Percentiles rank a stretch among this genome's conserved stretches.
Conservation (phyloP, 2,888 invertebrate genomes). For the Acrobasis suavella region DNA sequence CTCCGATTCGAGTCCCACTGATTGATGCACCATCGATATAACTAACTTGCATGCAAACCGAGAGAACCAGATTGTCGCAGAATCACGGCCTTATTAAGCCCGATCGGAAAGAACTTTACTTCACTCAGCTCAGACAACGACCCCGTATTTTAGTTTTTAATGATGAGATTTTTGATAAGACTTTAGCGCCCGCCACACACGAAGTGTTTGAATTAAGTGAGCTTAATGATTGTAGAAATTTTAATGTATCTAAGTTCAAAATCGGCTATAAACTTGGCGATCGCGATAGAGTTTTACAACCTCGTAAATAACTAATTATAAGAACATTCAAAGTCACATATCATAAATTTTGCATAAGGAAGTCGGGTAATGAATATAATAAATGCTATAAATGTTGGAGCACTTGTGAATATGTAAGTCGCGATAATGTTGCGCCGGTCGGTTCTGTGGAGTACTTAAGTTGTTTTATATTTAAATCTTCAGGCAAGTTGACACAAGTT, state of each 20-base stretch:
- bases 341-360: constrained; percentile 17
- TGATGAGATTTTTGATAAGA: constrained; percentile 59
- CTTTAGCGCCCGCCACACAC: constrained; percentile 53
- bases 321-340: constrained; percentile 4
- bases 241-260: constrained; percentile 28
- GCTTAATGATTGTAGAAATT: constrained; percentile 28
- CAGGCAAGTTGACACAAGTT: constrained; percentile 60
- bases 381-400: constrained; percentile 19
- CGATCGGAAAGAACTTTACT: constrained; percentile 29
- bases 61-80: constrained; percentile 34
- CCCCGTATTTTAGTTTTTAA: constrained; percentile 54
- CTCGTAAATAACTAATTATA: constrained; percentile 21
- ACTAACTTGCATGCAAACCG: constrained; percentile 50
- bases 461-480: constrained; percentile 73
- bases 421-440: constrained; percentile 39
- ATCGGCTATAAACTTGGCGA: constrained; percentile 19
- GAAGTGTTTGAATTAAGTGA: constrained; percentile 36
- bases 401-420: constrained; percentile 28
- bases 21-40: constrained; percentile 53
- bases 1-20: constrained; percentile 44
- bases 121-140: constrained; percentile 34
- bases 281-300: constrained; percentile 25
- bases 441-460: constrained; percentile 51
- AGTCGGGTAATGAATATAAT: constrained; percentile 19
- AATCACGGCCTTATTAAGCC: constrained; percentile 41